Base-by-base conservation (phyloP, 2,113 vertebrate species). In the Halcyon malimbica region DNA sequence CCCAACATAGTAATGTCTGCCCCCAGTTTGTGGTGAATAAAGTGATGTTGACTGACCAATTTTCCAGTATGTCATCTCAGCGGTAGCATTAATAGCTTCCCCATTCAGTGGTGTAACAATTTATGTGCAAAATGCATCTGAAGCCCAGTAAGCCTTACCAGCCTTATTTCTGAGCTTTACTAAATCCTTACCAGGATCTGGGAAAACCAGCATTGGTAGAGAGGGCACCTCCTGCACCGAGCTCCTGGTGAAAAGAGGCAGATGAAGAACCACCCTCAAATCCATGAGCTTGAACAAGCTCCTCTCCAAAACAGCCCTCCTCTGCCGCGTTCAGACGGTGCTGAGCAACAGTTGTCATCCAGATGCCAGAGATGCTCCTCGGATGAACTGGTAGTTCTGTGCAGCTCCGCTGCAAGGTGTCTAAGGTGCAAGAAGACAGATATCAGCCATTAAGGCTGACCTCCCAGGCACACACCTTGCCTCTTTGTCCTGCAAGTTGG, bases 381-480 rank as follows among this genome's bases (percentile, higher is more conserved):
- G 11, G 46, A 14, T 20, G 63, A 42, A 19, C 9, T 42, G 74
- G 21, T 31, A n/a, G 53, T 62, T 89, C 39, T 17, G 23, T 17
- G 20, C 20, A 60, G 51, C 51, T 39, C 63, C 39, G n/a, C 17
- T 41, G 31, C 44, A n/a, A 28, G 28, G 21, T n/a, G 2, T 78
- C 20, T 56, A 31, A 44, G 35, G 57, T 44, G 29, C 4, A 24
- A 57, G 57, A 54, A 33, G 64, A 44, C 5, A 82, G n/a, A 53
- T 2, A 15, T 0, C 24, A 2, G 54, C 20, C 1, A 1, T 31
- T 39, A 33, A 54, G n/a, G 24, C 28, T 57, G 51, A 42, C 10
- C 20, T 51, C 50, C 54, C 7, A 28, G 28, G 64, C 37, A 39
- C 39, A 11, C 4, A 37, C 35, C 57, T 60, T 21, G 28, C 63